phyloP scores from a whole-genome alignment of 2,797 vertebrate species.

The Avahi laniger region DNA sequence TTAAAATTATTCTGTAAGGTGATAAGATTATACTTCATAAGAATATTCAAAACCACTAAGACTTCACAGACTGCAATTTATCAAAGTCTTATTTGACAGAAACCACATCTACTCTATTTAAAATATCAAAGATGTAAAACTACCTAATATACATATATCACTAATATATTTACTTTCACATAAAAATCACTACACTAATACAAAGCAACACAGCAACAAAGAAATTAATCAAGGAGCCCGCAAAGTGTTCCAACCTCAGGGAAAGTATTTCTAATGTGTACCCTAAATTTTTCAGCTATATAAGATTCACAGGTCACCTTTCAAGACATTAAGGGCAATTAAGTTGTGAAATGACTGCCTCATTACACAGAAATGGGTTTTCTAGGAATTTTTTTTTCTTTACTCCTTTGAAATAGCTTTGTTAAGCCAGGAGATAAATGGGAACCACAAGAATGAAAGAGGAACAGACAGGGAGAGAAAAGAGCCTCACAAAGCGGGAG shows the following conservation, averaged over 20 bases:
- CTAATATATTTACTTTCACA: neutral
- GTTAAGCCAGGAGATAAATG: constrained; percentile 6
- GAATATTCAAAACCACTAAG: constrained; percentile 39
- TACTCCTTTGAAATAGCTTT: constrained; percentile 31
- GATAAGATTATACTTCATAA: neutral
- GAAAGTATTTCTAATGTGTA: neutral
- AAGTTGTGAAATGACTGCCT: constrained; percentile 1
- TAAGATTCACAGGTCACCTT: neutral
- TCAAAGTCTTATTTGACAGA: constrained; percentile 19
- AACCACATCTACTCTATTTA: neutral
- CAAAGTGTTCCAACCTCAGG: neutral
- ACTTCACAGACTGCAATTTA: neutral
- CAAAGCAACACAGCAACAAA: neutral
- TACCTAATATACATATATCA: neutral
- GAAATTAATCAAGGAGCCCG: neutral
- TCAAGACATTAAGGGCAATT: constrained; percentile 33
- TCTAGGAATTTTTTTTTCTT: neutral
- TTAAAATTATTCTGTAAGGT: neutral
- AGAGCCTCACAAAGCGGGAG: fast-evolving
- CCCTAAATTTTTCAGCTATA: neutral
- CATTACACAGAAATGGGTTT: neutral
- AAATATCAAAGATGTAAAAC: neutral
- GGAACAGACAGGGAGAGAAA: neutral
- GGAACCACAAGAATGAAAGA: neutral
- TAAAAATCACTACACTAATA: constrained; percentile 16